Percentiles rank a stretch among this genome's conserved stretches.
Evolutionary conservation across 2,113 vertebrate genomes (phyloP).

Genomic region (Anser brachyrhynchus): DNA sequence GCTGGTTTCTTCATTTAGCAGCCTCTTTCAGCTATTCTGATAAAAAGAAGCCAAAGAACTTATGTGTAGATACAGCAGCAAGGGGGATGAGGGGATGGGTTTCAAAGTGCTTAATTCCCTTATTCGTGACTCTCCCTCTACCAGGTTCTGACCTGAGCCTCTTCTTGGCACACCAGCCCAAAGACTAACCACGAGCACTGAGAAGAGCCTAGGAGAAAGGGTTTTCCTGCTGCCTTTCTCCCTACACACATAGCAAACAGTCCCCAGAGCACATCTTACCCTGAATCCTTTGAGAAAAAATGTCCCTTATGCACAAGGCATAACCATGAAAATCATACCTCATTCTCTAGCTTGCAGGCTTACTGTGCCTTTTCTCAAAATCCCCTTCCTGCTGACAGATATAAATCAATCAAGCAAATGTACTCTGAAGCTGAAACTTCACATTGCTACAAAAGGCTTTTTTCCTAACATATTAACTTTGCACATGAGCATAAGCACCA

Average conservation of each 20-base stretch:
- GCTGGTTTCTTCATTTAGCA: constrained; percentile 36
- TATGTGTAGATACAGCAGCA: not conserved
- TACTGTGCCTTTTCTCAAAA: not conserved
- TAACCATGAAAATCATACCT: not conserved
- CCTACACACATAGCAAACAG: not conserved
- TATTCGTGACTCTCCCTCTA: not conserved
- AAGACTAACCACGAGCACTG: not conserved
- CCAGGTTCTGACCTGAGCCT: not conserved
- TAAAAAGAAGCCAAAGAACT: not conserved
- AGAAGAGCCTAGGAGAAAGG: not conserved
- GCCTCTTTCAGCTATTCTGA: not conserved
- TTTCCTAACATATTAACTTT: not conserved
- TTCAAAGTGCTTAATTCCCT: not conserved
- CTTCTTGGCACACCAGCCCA: not conserved
- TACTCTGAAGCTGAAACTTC: not conserved
- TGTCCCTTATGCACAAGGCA: not conserved
- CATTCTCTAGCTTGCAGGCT: not conserved
- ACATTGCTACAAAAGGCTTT: not conserved
- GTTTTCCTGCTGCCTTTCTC: not conserved
- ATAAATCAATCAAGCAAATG: not conserved
- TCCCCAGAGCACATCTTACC: not conserved
- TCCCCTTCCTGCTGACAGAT: not conserved
- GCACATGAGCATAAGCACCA: not conserved
- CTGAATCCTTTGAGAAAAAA: not conserved
- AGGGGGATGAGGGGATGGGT: not conserved